Evolutionary conservation across 2,113 vertebrate genomes (phyloP), one percentile per base, ranked within the genome.

Genomic region (Synchiropus splendidus): DNA sequence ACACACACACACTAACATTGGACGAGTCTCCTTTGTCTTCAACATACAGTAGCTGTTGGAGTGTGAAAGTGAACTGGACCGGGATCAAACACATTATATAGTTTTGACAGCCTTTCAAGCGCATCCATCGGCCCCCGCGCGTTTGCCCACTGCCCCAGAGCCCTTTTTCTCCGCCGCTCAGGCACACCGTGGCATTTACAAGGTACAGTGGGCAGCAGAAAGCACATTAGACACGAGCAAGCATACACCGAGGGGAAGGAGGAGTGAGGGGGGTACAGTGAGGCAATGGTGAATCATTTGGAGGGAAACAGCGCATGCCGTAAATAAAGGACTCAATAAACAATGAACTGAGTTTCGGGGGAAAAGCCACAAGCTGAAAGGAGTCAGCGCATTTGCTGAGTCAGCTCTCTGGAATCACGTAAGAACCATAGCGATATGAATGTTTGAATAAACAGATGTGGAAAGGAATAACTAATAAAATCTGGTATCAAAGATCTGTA

Each of bases 151-250:
- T 74, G 78, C 79, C 76, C 67, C 69, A 31, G 67, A 77, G 67
- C 66, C 68, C 62, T 67, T 58, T 54, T 65, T 47, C 67, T 58
- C 57, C 63, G 52, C 64, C 55, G 73, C 70, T 52, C 53, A 45
- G 67, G 53, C 70, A 61, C 37, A 58, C 55, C 66, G 61, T 81
- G 77, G 68, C 72, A 75, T 83, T 79, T 79, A 73, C 70, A 75
- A 74, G 69, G 73, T 70, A 74, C 70, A 67, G 75, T 69, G 74
- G 69, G 64, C 73, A 73, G 66, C 54, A 54, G 64, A 67, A 67
- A 8, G 34, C 63, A 58, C 71, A 73, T 75, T 68, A 78, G 68
- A 78, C 48, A 64, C 36, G 60, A 74, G 42, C 50, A 58, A 49
- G 58, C 39, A 54, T 46, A 53, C 39, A 52, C 12, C 48, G 57